phyloP scores from a whole-genome alignment of 2,113 vertebrate species.

The Cinclus cinclus region DNA sequence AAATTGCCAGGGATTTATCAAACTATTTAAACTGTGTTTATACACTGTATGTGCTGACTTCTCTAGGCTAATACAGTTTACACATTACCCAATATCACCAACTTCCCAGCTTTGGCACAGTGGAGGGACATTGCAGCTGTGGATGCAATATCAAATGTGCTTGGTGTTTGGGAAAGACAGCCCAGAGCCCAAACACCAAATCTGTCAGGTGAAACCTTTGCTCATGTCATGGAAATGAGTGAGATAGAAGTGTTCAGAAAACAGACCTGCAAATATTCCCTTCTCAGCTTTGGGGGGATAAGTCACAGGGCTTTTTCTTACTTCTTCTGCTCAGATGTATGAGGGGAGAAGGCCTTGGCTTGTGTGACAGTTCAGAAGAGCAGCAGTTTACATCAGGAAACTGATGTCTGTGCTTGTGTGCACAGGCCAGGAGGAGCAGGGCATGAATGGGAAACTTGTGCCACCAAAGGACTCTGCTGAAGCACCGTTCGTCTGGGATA shows the following conservation, averaged over 20 bases:
- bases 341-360: neutral
- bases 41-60: neutral
- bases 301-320: neutral
- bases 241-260: neutral
- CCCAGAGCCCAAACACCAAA: neutral
- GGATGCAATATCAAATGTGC: neutral
- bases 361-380: neutral
- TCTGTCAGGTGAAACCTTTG: neutral
- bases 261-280: neutral
- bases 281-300: neutral
- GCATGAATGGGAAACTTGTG: neutral
- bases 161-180: neutral
- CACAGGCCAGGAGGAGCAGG: neutral
- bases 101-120: neutral
- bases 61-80: neutral
- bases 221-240: neutral
- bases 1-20: neutral
- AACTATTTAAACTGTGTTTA: neutral
- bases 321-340: neutral
- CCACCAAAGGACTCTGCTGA: neutral
- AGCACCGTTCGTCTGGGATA: neutral
- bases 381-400: fast-evolving
- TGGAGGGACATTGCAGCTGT: neutral
- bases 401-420: fast-evolving
- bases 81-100: neutral